Base-by-base conservation (phyloP, 2,113 vertebrate species). In the Tyrannus savana region DNA sequence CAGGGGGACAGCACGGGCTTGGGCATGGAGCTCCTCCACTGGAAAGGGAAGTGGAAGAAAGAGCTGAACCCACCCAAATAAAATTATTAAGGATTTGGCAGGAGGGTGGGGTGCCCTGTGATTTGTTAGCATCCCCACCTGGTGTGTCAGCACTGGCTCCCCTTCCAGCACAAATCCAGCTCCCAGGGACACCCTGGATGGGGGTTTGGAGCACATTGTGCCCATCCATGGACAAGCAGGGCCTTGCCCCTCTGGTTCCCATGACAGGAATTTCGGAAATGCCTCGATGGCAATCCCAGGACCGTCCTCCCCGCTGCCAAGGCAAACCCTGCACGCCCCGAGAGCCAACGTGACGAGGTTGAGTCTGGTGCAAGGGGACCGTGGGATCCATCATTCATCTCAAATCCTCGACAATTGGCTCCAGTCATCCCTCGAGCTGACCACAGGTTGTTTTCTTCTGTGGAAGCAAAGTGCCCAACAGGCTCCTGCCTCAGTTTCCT, bases 271-370 rank as follows among this genome's bases (percentile, higher is more conserved):
- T 59, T 59, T 35, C 56, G 24, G 56, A 35, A n/a, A 35, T 14
- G n/a, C 33, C 9, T 17, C 50, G 17, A 6, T 8, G 62, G 31
- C 30, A 14, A 6, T 60, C 15, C 50, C 19, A n/a, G 37, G 23
- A 31, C 8, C 10, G 15, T 35, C 30, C 27, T 46, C 37, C 25
- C 18, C 9, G 4, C 0, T 1, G 14, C 49, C 19, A 9, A 60
- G 58, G 30, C 33, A 77, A 84, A 56, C 12, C 42, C 69, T 62
- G 47, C 1, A 2, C 71, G 4, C 52, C 47, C 13, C 0, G 35
- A 92, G 62, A 27, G 5, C 2, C 2, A 23, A 63, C 1, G 1
- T 1, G 7, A 27, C 23, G n/a, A 25, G 5, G 4, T 0, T 6
- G 56, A 46, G 17, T 17, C 66, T 9, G 21, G 33, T 10, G 31